phyloP scores from a whole-genome alignment of 2,888 invertebrate species.

The Amphipyra tragopoginis region DNA sequence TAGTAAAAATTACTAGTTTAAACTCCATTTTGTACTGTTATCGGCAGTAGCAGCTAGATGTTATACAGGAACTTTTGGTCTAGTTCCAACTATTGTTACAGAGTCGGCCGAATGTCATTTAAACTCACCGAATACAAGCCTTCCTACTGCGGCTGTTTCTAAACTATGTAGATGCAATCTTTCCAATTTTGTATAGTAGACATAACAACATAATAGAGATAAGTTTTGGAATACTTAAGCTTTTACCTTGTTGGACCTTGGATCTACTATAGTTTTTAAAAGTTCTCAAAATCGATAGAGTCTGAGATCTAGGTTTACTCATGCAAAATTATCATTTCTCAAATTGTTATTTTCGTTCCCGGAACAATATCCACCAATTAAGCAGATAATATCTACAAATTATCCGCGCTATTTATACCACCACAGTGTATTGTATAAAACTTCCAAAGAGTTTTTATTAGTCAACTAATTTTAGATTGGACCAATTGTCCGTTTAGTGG shows the following conservation, averaged over 20 bases:
- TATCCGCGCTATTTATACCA: constrained; percentile 16
- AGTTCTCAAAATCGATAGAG: background rate
- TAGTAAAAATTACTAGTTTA: constrained; percentile 24
- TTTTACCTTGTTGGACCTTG: background rate
- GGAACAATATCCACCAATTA: constrained; percentile 6
- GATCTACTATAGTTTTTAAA: background rate
- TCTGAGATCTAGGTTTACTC: no score
- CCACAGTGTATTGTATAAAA: constrained; percentile 3
- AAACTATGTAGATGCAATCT: constrained; percentile 33
- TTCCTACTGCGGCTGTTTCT: constrained; percentile 17
- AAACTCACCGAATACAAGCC: constrained; percentile 23
- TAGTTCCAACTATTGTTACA: constrained; percentile 21
- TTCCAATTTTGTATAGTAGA: constrained; percentile 16
- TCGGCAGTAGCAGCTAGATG: constrained; percentile 8
- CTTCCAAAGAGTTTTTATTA: constrained; percentile 26
- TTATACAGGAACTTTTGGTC: constrained; percentile 15
- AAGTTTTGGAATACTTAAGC: background rate
- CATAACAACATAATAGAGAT: constrained; percentile 14
- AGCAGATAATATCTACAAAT: constrained; percentile 6
- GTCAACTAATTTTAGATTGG: constrained; percentile 33
- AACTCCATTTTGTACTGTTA: constrained; percentile 19
- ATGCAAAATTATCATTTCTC: no score
- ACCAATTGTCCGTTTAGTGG: constrained; percentile 38
- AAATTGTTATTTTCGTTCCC: background rate
- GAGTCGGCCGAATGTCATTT: constrained; percentile 26